phyloP scores from a whole-genome alignment of 2,113 vertebrate species.

The Fregata magnificens region DNA sequence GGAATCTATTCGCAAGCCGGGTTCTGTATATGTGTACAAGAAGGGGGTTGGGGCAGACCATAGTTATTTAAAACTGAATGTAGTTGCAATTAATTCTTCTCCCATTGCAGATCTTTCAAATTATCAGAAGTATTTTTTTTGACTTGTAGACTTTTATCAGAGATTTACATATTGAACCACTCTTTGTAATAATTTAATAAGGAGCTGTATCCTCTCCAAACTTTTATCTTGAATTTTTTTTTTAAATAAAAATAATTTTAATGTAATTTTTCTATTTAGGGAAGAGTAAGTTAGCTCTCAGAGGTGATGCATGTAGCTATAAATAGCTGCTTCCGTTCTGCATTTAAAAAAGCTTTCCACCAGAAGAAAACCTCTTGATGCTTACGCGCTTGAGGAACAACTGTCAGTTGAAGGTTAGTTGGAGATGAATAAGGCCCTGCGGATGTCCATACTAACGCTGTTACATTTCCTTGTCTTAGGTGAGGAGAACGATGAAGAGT shows the following conservation, averaged over 20 bases:
- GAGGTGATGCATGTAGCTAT: neutral
- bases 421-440: neutral
- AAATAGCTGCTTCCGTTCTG: neutral
- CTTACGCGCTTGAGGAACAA: neutral
- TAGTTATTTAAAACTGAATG: neutral
- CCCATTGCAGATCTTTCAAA: neutral
- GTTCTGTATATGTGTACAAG: neutral
- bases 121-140: neutral
- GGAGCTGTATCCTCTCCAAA: neutral
- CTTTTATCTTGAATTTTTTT: neutral
- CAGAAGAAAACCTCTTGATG: neutral
- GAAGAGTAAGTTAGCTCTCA: neutral
- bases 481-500: neutral
- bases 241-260: neutral
- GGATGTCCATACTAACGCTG: fast-evolving
- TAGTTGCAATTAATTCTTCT: neutral
- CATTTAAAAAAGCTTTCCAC: neutral
- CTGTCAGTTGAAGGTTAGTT: neutral
- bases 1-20: neutral
- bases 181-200: neutral
- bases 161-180: neutral
- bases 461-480: neutral
- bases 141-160: neutral
- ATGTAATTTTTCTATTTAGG: neutral
- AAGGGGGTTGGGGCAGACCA: neutral